Evolutionary conservation across 2,113 vertebrate species (phyloP), one percentile per base, ranked within the genome.

Genomic region (Struthidea cinerea): DNA sequence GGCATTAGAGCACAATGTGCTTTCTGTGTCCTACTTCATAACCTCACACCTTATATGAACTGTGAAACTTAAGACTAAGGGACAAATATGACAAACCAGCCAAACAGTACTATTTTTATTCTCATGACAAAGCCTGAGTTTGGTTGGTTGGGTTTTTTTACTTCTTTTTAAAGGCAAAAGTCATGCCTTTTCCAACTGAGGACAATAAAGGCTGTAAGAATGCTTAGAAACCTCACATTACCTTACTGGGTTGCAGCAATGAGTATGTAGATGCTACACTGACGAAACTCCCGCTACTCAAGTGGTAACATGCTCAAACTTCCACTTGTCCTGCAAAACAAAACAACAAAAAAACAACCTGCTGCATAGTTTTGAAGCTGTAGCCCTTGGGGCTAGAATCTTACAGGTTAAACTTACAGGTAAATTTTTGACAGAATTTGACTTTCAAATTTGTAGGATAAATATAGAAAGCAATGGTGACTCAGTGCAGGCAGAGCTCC

Each of bases 31-130:
- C 74, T 53, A 16, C 74, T 94, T 89, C 70, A 90, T 85, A 95
- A 91, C 70, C 70, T 83, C 84, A 94, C 78, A 87, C 84, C 81
- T 85, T 41, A 89, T 84, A 94, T 94, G 87, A 95, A 85, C 93
- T 85, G 70, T 85, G 87, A 94, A 95, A 94, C 50, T 93, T 85
- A 87, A 94, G 89, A 79, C 81, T 84, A 87, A 96, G 89, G 84
- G 84, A 73, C 87, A 85, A 96, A 91, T 55, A 90, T 46, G 70
- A 79, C 71, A 94, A 95, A 94, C 65, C 87, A 96, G 84, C 68
- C 86, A 91, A 94, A 68, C 67, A 87, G 87, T 69, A 90, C 89
- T 94, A 87, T 94, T 94, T 94, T 91, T 87, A 89, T 88, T 95
- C 93, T 70, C 70, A 74, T 63, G 32, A 76, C 63, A 85, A 91